phyloP scores from a whole-genome alignment of 1,140 invertebrate species.

The Caenorhabditis briggsae region DNA sequence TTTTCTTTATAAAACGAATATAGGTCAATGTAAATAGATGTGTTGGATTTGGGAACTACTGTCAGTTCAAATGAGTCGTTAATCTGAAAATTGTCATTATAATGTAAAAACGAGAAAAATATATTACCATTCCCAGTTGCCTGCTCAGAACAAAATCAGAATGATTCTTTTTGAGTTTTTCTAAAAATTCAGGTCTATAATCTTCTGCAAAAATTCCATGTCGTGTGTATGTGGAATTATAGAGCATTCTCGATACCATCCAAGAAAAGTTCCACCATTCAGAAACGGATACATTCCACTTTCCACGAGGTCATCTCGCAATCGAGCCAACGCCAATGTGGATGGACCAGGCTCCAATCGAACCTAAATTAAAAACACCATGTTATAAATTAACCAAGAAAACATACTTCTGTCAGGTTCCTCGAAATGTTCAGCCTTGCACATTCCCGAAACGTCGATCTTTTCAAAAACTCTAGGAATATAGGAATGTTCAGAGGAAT shows the following conservation, averaged over 20 bases:
- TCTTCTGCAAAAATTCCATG: slow-evolving; percentile 41
- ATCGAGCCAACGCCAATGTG: background rate
- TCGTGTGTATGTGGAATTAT: slow-evolving; percentile 36
- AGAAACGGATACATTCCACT: slow-evolving; percentile 40
- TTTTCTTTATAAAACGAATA: slow-evolving; percentile 26
- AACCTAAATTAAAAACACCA: background rate
- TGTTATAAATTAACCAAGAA: background rate
- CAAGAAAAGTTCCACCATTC: slow-evolving; percentile 32
- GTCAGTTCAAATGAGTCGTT: slow-evolving; percentile 44
- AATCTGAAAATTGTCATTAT: background rate
- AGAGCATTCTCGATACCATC: slow-evolving; percentile 45
- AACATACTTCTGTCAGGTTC: background rate
- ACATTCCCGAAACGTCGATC: background rate
- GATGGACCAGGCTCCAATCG: background rate
- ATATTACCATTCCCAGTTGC: slow-evolving; percentile 7
- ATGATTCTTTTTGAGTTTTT: background rate
- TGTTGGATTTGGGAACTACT: background rate
- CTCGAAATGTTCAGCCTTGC: background rate
- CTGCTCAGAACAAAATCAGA: background rate
- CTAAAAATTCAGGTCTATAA: background rate
- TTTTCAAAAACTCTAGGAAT: background rate
- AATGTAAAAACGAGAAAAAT: background rate
- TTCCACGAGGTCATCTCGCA: background rate
- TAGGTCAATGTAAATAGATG: background rate
- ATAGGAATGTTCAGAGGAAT: background rate